A percentile compares a stretch with the other conserved stretches of the same genome.
Conservation (phyloP, 2,113 vertebrate genomes). For the Nycticryphes semicollaris region DNA sequence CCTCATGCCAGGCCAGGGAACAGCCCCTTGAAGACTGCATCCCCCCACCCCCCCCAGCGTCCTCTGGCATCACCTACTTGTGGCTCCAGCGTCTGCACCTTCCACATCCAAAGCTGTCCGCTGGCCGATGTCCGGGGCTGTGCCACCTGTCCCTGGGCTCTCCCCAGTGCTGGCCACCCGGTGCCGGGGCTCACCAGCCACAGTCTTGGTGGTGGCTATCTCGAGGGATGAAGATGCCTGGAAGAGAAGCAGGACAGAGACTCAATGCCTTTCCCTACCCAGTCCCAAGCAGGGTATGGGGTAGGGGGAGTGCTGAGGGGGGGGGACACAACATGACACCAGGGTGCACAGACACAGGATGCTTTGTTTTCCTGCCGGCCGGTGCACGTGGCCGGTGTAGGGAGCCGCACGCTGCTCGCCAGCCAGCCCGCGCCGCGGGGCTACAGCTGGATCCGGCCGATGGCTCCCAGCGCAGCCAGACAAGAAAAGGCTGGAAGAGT, state of each 20-base stretch:
- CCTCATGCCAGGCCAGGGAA: not conserved
- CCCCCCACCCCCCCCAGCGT: fast-evolving
- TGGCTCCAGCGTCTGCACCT: not conserved
- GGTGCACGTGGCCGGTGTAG: not conserved
- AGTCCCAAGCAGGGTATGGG: not conserved
- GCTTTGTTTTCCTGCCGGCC: constrained; percentile 18
- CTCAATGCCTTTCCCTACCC: not conserved
- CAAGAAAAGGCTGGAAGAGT: constrained; percentile 17
- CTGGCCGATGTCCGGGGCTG: not conserved
- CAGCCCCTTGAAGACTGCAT: not conserved
- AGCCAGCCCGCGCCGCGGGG: constrained; percentile 1
- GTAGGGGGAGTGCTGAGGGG: not conserved
- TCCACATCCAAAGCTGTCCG: constrained; percentile 46
- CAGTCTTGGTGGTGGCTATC: not conserved
- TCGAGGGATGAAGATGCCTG: constrained; percentile 63
- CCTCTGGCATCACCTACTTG: constrained; percentile 65
- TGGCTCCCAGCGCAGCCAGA: constrained; percentile 31
- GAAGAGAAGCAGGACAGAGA: constrained; percentile 23
- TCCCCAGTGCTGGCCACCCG: not conserved
- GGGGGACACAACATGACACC: no score
- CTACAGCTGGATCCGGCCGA: constrained; percentile 39
- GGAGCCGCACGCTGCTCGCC: not conserved
- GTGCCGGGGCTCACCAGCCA: not conserved
- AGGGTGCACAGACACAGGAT: not conserved
- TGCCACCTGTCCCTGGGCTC: constrained; percentile 1